phyloP scores from a whole-genome alignment of 2,113 vertebrate genomes.

The Pandion haliaetus region DNA sequence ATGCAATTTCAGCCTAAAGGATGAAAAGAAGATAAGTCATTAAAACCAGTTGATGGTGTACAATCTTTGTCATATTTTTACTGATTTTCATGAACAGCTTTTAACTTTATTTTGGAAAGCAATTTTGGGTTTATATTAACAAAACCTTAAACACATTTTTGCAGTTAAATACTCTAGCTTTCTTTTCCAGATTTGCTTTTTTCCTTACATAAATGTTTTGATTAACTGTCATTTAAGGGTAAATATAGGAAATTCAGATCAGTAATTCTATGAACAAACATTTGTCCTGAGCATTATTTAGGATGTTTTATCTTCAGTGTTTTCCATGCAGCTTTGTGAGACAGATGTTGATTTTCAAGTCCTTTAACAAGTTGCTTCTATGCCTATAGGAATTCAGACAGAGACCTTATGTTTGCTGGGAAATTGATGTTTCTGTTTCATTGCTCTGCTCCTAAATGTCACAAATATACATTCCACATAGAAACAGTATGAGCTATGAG shows the following conservation, averaged over 20 bases:
- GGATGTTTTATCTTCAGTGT: background rate
- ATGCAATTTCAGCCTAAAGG: background rate
- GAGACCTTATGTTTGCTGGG: background rate
- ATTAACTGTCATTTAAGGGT: background rate
- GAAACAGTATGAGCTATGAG: background rate
- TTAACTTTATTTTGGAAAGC: background rate
- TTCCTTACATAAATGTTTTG: background rate
- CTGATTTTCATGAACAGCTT: background rate
- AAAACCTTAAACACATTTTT: background rate
- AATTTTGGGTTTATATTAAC: background rate
- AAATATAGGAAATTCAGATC: background rate
- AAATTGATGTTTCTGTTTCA: conserved; percentile 17
- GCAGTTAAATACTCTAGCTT: background rate
- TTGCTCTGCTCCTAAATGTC: background rate
- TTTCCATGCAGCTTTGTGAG: background rate
- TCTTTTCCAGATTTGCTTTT: background rate
- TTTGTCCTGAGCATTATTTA: background rate
- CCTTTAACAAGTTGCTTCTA: background rate
- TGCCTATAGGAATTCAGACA: background rate
- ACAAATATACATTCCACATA: background rate
- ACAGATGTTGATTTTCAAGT: conserved; percentile 1
- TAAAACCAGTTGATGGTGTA: background rate
- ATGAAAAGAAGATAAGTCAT: background rate
- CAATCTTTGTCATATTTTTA: background rate
- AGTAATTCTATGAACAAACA: background rate